These are phyloP conservation scores for Perca flavescens DNA, from an alignment of 2,113 vertebrate genomes.

Conservation along the genomic window DNA sequence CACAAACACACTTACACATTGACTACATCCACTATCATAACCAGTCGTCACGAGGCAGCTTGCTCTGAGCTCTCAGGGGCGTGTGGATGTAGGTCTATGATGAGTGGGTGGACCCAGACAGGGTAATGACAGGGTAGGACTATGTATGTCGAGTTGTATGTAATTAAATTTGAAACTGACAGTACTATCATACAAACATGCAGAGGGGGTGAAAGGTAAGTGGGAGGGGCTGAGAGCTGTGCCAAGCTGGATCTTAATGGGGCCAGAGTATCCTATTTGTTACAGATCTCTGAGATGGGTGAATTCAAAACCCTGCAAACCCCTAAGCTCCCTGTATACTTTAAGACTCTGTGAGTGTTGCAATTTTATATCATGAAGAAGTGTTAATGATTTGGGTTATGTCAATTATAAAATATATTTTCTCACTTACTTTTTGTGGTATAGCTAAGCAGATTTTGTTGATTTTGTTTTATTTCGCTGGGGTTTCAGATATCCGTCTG, in stretches of 20 bases:
- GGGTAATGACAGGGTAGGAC: slow-evolving; percentile 78
- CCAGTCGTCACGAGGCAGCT: slow-evolving; percentile 63
- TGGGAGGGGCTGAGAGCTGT: slow-evolving; percentile 62
- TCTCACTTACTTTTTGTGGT: not conserved
- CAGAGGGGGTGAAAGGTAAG: slow-evolving; percentile 72
- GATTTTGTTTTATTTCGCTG: not conserved
- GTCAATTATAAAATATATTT: not conserved
- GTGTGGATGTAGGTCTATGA: slow-evolving; percentile 63
- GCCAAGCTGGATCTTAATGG: slow-evolving; percentile 44
- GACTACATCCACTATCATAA: slow-evolving; percentile 62
- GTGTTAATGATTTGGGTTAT: slow-evolving; percentile 4
- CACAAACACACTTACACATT: slow-evolving; percentile 54
- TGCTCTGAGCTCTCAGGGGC: slow-evolving; percentile 52
- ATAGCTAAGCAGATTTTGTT: not conserved
- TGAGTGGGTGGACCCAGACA: slow-evolving; percentile 80
- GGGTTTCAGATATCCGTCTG: not conserved
- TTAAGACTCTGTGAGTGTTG: slow-evolving; percentile 1
- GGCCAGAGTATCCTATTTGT: slow-evolving; percentile 47
- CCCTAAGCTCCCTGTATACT: slow-evolving; percentile 13
- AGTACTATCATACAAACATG: slow-evolving; percentile 69
- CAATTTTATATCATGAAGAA: slow-evolving; percentile 11
- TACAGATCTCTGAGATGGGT: slow-evolving; percentile 33
- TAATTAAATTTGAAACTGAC: slow-evolving; percentile 83
- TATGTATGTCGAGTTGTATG: slow-evolving; percentile 72
- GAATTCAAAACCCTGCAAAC: slow-evolving; percentile 22